Base-by-base conservation (phyloP, 1,140 invertebrate species). In the Caenorhabditis tropicalis region DNA sequence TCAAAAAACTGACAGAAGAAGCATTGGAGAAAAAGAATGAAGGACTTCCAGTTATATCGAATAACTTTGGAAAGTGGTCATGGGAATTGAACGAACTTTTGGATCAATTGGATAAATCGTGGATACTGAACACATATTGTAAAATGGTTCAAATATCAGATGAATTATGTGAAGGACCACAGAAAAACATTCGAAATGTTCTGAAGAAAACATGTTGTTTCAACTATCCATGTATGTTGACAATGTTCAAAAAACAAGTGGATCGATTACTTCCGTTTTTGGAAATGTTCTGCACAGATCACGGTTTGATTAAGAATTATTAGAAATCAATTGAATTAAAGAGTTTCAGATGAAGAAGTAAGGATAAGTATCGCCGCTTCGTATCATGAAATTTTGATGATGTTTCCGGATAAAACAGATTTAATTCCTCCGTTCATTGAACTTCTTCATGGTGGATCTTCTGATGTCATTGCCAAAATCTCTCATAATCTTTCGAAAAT, bases 201-300 rank as follows among this genome's bases (percentile, higher is more conserved):
- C 10, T 36, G 46, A 70, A 46, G 51, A 36, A 53, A 24, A 79
- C 85, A 31, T 82, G 36, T 49, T 88, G 33, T 48, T 79, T 70
- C 92, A 91, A 80, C 84, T 92, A 84, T 89, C 88, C 86, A 91
- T 92, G 88, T 91, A 91, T 88, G 92, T 92, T 81, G 92, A 91
- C 88, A 24, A 74, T 74, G 65, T 92, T 92, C 65, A 74, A 74
- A 43, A 74, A 74, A 24, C 65, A 74, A 39, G 65, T 74, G 19
- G 84, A 82, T 39, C 56, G 81, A 53, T 70, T 89, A 31, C 46
- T 89, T 43, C 88, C 88, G 9, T 70, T 89, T 49, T 48, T 89
- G 27, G 87, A 89, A 82, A 83, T 82, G 46, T 87, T 89, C 46
- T 86, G 83, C 65, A 21, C 43, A 7, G 86, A 87, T 49, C 79